Percentiles rank a stretch among this genome's conserved stretches.
phyloP scores from a whole-genome alignment of 2,888 invertebrate genomes.

The Mesorhabditis spiculigera region DNA sequence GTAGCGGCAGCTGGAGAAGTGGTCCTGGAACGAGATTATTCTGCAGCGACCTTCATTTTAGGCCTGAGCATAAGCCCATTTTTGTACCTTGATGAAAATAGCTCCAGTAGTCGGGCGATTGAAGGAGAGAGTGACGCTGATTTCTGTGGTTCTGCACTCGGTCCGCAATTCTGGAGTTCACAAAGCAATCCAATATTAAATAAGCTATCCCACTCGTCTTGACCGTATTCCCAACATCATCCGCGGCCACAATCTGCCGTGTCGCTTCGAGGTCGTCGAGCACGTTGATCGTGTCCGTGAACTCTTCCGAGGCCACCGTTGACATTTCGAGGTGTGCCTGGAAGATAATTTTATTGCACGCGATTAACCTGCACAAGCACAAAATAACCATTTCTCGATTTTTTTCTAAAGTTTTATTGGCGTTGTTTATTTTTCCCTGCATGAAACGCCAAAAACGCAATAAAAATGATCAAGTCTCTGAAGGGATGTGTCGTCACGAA shows the following conservation, averaged over 20 bases:
- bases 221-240: neutral
- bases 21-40: slow-evolving; percentile 20
- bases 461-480: too few relatives aligned
- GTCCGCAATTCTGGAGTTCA: slow-evolving; percentile 41
- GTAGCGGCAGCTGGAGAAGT: slow-evolving; percentile 30
- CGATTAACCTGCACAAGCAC: too few relatives aligned
- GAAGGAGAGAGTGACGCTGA: slow-evolving; percentile 43
- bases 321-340: neutral
- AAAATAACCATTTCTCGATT: too few relatives aligned
- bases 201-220: neutral
- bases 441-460: too few relatives aligned
- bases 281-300: slow-evolving; percentile 3
- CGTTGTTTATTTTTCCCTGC: too few relatives aligned
- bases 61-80: slow-evolving; percentile 13
- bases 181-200: neutral
- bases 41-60: slow-evolving; percentile 5
- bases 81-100: slow-evolving; percentile 46
- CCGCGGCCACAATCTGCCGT: neutral
- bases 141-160: slow-evolving; percentile 52
- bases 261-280: slow-evolving; percentile 1
- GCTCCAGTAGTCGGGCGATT: slow-evolving; percentile 44
- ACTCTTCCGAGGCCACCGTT: neutral
- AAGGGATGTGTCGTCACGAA: too few relatives aligned
- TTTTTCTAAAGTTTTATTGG: too few relatives aligned
- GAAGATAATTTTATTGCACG: too few relatives aligned